phyloP scores from a whole-genome alignment of 1,140 invertebrate genomes.

The Leptopilina clavipes region DNA sequence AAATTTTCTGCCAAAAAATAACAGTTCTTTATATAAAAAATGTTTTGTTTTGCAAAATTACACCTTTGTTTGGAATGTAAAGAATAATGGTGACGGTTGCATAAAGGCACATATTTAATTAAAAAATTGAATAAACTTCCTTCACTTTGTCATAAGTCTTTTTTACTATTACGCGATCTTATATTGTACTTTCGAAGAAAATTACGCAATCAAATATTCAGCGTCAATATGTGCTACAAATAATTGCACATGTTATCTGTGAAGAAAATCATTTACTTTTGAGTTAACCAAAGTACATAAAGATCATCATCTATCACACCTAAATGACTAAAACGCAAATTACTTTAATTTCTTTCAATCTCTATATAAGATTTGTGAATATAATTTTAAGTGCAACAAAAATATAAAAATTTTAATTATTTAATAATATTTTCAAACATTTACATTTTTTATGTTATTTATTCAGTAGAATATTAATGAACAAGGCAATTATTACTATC shows the following conservation, averaged over 20 bases:
- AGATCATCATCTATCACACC: constrained; percentile 5
- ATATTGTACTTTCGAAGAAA: constrained; percentile 11
- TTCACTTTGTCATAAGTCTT: constrained; percentile 1
- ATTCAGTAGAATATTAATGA: no score
- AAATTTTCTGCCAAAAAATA: background rate
- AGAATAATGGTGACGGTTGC: background rate
- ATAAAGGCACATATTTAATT: background rate
- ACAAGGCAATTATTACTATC: no score
- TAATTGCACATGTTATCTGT: background rate
- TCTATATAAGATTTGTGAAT: background rate
- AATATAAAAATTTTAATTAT: background rate
- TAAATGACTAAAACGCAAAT: background rate
- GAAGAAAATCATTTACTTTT: background rate
- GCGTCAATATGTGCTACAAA: constrained; percentile 22
- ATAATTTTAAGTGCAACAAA: background rate
- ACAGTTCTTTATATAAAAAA: background rate
- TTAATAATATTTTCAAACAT: no score
- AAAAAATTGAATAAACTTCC: constrained; percentile 18
- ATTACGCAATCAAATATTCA: constrained; percentile 6
- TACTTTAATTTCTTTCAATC: background rate
- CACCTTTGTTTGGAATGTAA: background rate
- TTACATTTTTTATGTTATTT: no score
- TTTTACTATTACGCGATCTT: constrained; percentile 14
- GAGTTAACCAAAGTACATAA: background rate
- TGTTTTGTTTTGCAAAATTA: background rate